These are phyloP conservation scores for Piprites chloris DNA, from an alignment of 2,113 vertebrate species.

Conservation along the genomic window DNA sequence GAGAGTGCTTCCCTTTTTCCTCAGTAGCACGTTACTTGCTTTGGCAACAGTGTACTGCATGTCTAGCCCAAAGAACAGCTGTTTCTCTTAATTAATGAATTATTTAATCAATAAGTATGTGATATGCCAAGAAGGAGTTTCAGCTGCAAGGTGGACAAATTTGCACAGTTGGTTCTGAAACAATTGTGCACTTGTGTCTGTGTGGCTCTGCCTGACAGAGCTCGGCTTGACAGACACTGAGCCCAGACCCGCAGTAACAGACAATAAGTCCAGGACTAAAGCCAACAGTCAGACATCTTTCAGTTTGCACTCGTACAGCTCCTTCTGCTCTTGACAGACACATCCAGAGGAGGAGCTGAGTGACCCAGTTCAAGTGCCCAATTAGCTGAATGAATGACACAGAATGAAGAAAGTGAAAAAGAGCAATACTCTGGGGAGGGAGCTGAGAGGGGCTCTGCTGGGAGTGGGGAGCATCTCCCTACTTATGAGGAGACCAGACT, in stretches of 20 bases:
- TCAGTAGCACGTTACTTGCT: neutral
- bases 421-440: neutral
- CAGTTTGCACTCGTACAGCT: neutral
- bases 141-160: neutral
- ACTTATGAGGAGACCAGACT: neutral
- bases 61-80: neutral
- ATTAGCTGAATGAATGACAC: neutral
- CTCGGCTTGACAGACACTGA: neutral
- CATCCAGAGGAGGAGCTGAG: neutral
- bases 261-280: neutral
- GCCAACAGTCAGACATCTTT: neutral
- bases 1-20: neutral
- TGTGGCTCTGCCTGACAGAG: neutral
- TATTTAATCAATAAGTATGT: neutral
- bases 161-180: neutral
- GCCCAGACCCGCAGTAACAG: neutral
- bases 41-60: neutral
- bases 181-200: accelerated
- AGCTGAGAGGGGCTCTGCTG: neutral
- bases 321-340: neutral
- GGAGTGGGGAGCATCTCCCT: neutral
- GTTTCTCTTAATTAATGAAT: neutral
- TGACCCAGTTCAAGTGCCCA: neutral
- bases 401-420: neutral
- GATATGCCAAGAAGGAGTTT: neutral